A percentile compares a stretch with the other conserved stretches of the same genome.
Conservation (phyloP, 1,140 invertebrate genomes). For the Meteorus sp. region DNA sequence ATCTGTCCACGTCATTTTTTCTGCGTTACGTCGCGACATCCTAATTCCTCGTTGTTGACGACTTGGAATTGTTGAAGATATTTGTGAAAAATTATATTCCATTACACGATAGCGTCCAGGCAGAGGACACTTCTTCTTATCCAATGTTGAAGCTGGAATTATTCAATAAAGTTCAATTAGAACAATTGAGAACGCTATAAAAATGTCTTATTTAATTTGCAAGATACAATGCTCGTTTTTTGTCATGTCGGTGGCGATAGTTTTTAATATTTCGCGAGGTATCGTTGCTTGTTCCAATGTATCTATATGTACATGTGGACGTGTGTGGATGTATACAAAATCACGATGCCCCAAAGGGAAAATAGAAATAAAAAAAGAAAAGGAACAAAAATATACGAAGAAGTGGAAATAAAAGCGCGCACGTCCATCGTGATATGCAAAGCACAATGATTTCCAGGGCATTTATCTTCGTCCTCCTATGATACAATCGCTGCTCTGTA, state of each 20-base stretch:
- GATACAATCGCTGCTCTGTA: constrained; percentile 29
- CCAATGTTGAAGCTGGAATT: constrained; percentile 50
- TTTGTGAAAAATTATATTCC: constrained; percentile 29
- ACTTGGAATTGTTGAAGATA: constrained; percentile 25
- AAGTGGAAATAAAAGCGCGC: constrained; percentile 7
- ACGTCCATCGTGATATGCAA: constrained; percentile 24
- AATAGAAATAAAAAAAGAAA: background rate
- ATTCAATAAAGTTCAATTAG: background rate
- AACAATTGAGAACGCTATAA: background rate
- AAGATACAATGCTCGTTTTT: too few relatives aligned
- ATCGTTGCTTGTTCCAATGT: too few relatives aligned
- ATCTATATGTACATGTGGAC: too few relatives aligned
- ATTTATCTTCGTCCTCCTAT: constrained; percentile 27
- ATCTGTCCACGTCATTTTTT: constrained; percentile 40
- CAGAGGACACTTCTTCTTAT: constrained; percentile 57
- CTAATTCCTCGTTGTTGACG: constrained; percentile 30
- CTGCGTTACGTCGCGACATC: constrained; percentile 27
- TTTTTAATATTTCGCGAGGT: background rate
- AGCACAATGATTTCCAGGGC: constrained; percentile 19
- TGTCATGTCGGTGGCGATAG: too few relatives aligned
- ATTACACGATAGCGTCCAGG: constrained; percentile 54
- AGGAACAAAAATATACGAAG: too few relatives aligned
- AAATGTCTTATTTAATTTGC: too few relatives aligned
- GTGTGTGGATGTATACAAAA: too few relatives aligned
- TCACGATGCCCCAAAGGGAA: too few relatives aligned